A percentile compares a stretch with the other conserved stretches of the same genome.
These are phyloP conservation scores for Pavo muticus DNA, from an alignment of 2,113 vertebrate genomes.

Conservation along the genomic window DNA sequence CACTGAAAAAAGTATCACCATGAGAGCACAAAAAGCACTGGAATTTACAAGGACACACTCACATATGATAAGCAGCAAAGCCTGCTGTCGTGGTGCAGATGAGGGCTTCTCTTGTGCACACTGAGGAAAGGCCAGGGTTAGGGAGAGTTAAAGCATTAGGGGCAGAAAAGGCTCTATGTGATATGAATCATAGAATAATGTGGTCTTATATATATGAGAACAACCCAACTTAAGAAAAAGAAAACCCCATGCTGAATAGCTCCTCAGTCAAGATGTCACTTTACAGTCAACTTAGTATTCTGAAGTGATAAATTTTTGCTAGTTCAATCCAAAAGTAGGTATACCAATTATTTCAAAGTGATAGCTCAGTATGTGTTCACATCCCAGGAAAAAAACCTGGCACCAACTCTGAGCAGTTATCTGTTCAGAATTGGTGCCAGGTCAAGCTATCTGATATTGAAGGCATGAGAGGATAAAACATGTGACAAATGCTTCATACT, in stretches of 20 bases:
- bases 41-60: not conserved
- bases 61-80: not conserved
- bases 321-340: not conserved
- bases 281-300: not conserved
- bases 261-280: not conserved
- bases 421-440: not conserved
- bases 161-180: not conserved
- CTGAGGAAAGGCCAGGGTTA: rapidly evolving
- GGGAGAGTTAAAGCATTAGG: not conserved
- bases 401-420: not conserved
- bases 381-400: not conserved
- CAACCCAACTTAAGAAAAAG: not conserved
- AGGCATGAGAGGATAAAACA: constrained; percentile 7
- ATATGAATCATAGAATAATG: not conserved
- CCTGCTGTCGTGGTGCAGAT: not conserved
- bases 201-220: not conserved
- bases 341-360: not conserved
- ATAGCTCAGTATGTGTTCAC: not conserved
- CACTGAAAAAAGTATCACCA: not conserved
- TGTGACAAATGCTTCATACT: not conserved
- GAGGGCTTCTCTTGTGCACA: not conserved
- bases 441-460: not conserved
- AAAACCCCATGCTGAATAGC: not conserved
- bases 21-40: not conserved
- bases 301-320: not conserved